Percentiles rank a stretch among this genome's conserved stretches.
Evolutionary conservation across 1,140 invertebrate genomes (phyloP).

Genomic region (Pogonus chalceus): DNA sequence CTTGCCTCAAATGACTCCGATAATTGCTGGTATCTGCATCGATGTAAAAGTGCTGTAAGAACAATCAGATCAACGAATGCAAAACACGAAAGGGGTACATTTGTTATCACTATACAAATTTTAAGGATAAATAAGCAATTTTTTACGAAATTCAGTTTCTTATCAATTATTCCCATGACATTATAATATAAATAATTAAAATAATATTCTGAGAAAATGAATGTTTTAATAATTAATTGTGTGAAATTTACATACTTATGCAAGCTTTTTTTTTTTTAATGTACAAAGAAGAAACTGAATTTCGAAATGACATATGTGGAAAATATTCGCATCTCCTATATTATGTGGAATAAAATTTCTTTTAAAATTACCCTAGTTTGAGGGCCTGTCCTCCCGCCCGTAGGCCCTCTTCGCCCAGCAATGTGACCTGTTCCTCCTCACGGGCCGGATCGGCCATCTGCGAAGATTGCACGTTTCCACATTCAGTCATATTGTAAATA

Average conservation of each 20-base stretch:
- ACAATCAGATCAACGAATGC: slow-evolving; percentile 35
- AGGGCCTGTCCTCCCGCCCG: slow-evolving; percentile 86
- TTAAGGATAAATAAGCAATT: no score
- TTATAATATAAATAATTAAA: no score
- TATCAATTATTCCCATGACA: no score
- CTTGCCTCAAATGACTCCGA: slow-evolving; percentile 67
- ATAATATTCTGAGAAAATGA: no score
- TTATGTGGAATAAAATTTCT: not conserved
- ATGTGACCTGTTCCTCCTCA: slow-evolving; percentile 87
- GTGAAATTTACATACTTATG: not conserved
- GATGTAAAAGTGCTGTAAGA: slow-evolving; percentile 65
- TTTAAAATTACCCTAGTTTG: slow-evolving; percentile 81
- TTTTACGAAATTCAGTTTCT: no score
- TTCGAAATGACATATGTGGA: not conserved
- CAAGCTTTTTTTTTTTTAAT: not conserved
- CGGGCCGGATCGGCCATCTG: slow-evolving; percentile 87
- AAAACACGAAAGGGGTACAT: no score
- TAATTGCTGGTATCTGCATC: slow-evolving; percentile 56
- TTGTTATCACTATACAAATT: no score
- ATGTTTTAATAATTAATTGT: no score
- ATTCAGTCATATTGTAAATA: slow-evolving; percentile 55
- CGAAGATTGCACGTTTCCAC: slow-evolving; percentile 46
- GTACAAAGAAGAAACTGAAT: not conserved
- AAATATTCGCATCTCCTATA: not conserved
- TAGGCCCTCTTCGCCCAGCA: slow-evolving; percentile 88